Conservation (phyloP, 1,140 invertebrate genomes). For the Drosophila tsacasi region DNA sequence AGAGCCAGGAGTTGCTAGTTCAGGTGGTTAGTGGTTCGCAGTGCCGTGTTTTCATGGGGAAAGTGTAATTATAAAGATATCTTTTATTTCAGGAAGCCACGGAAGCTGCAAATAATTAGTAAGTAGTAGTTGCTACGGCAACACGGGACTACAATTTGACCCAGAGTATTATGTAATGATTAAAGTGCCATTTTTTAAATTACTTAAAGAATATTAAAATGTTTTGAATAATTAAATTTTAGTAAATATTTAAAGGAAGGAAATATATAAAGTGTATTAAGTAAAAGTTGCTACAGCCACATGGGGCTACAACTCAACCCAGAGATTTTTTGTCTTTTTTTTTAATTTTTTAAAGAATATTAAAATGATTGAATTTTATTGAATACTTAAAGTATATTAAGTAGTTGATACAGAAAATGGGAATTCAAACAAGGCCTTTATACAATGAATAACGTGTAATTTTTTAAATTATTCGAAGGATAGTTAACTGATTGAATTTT, state of each 20-base stretch:
- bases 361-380: no score
- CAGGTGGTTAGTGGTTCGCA: constrained; percentile 37
- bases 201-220: not conserved
- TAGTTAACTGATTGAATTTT: no score
- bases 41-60: constrained; percentile 1
- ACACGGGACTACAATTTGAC: not conserved
- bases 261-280: not conserved
- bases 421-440: no score
- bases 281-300: not conserved
- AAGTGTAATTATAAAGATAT: constrained; percentile 21
- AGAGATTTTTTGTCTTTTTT: no score
- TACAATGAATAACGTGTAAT: no score
- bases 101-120: constrained; percentile 21
- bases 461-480: no score
- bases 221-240: not conserved
- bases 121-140: not conserved
- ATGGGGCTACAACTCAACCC: no score
- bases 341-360: no score
- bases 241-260: not conserved
- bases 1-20: constrained; percentile 13
- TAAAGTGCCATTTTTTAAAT: not conserved
- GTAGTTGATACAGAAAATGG: no score
- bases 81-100: constrained; percentile 12
- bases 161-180: not conserved
- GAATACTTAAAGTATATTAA: no score